Percentiles rank a stretch among this genome's conserved stretches.
Evolutionary conservation across 1,140 invertebrate genomes (phyloP).

Genomic region (Planococcus citri): DNA sequence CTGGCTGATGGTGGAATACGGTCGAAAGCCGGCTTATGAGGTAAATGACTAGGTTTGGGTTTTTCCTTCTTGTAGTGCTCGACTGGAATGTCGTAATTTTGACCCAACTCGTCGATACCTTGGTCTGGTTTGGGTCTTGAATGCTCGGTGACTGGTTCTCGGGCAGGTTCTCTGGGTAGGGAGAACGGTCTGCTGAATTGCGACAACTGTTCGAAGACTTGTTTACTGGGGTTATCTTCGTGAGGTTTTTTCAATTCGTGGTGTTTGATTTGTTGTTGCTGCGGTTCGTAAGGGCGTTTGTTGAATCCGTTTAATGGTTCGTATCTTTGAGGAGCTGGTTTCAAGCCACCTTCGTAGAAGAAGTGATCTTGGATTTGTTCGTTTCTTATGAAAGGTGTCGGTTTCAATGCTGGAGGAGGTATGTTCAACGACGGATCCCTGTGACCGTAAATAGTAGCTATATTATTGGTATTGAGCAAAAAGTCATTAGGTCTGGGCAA

Average conservation of each 20-base stretch:
- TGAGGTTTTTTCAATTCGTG: neutral
- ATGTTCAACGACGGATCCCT: constrained; percentile 5
- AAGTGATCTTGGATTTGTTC: constrained; percentile 6
- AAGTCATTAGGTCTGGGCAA: neutral
- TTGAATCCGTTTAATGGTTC: neutral
- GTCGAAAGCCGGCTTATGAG: neutral
- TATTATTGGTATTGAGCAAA: neutral
- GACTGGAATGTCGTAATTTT: neutral
- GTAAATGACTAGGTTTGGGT: neutral
- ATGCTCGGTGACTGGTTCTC: neutral
- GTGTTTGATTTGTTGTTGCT: neutral
- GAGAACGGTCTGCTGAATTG: constrained; percentile 27
- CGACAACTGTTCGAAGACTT: constrained; percentile 27
- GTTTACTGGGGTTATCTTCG: constrained; percentile 21
- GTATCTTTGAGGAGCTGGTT: neutral
- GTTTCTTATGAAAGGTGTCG: neutral
- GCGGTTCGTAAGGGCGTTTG: neutral
- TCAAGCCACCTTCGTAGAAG: neutral
- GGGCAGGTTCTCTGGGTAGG: constrained; percentile 11
- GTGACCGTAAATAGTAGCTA: neutral
- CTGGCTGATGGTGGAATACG: neutral
- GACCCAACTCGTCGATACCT: neutral
- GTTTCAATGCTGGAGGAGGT: neutral
- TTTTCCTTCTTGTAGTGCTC: constrained; percentile 11
- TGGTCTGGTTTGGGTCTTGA: neutral